A percentile compares a stretch with the other conserved stretches of the same genome.
These are phyloP conservation scores for Lagodon rhomboides DNA, from an alignment of 2,797 vertebrate species.

Conservation along the genomic window DNA sequence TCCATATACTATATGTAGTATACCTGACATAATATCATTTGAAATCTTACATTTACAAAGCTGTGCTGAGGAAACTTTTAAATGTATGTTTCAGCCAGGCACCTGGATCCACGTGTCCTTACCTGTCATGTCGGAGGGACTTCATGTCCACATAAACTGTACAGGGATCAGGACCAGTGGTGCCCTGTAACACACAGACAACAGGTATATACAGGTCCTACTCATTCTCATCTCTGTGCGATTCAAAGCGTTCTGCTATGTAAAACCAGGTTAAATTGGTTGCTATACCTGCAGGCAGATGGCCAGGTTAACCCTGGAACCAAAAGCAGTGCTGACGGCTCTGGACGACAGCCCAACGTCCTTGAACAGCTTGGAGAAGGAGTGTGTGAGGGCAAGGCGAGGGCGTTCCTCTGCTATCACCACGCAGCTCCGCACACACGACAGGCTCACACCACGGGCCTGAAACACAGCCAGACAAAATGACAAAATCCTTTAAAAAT, in stretches of 20 bases:
- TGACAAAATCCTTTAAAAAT: background rate
- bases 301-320: conserved; percentile 97
- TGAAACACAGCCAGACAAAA: conserved; percentile 63
- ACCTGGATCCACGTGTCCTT: conserved; percentile 6
- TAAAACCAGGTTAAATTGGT: background rate
- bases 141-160: conserved; percentile 99
- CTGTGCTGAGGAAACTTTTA: background rate
- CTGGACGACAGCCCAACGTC: conserved; percentile 94
- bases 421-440: conserved; percentile 96
- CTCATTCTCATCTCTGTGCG: background rate
- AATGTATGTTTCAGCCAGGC: conserved; percentile 1
- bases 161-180: conserved; percentile 97
- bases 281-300: conserved; percentile 94
- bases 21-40: background rate
- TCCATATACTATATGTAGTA: background rate
- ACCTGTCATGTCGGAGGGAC: conserved; percentile 98
- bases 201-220: conserved; percentile 70
- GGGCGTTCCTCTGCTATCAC: conserved; percentile 97
- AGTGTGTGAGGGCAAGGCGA: conserved; percentile 92
- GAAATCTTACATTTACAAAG: background rate
- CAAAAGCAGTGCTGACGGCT: conserved; percentile 98
- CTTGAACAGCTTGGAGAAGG: conserved; percentile 99
- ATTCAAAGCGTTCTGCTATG: background rate
- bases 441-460: conserved; percentile 95
- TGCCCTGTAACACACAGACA: conserved; percentile 87